Evolutionary conservation across 2,113 vertebrate species (phyloP), one percentile per base, ranked within the genome.

Genomic region (Raphicerus campestris): DNA sequence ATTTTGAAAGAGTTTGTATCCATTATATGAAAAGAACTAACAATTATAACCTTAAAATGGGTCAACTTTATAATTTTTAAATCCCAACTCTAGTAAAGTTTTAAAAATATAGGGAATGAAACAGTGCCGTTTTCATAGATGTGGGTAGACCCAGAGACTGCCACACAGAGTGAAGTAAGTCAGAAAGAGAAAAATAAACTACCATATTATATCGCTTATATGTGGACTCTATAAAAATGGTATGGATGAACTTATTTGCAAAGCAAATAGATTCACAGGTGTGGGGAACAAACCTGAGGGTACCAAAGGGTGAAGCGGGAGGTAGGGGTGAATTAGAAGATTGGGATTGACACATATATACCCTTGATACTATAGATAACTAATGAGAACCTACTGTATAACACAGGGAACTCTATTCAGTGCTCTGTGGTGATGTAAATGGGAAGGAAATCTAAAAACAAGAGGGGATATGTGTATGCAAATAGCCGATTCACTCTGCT

Each of bases 61-160:
- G 58, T 63, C 45, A 53, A 83, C 51, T 97, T 93, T n/a, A 90
- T 73, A 47, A 92, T 28, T 17, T 9, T 9, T 60, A 61, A 55
- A 22, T 89, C 63, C 10, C 32, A 30, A 32, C 22, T 63, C 39
- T n/a, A 60, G 35, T 55, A n/a, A 42, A 49, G 53, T 53, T 70
- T 58, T 17, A n/a, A 90, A 92, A 51, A 45, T 7, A 35, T 70
- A 70, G 35, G 19, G n/a, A 70, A 35, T 70, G n/a, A 35, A 70
- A 66, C 4, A 70, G n/a, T 70, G 63, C n/a, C 63, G 35, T 11
- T 70, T 35, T n/a, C 63, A 70, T n/a, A 70, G 63, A 70, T 70
- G n/a, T 22, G n/a, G n/a, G 63, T 10, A 70, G 63, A 70, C 9
- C n/a, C 63, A 70, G 19, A 35, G 63, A 70, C 63, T 0, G 5